Evolutionary conservation across 2,113 vertebrate species (phyloP).

Genomic region (Redunca redunca): DNA sequence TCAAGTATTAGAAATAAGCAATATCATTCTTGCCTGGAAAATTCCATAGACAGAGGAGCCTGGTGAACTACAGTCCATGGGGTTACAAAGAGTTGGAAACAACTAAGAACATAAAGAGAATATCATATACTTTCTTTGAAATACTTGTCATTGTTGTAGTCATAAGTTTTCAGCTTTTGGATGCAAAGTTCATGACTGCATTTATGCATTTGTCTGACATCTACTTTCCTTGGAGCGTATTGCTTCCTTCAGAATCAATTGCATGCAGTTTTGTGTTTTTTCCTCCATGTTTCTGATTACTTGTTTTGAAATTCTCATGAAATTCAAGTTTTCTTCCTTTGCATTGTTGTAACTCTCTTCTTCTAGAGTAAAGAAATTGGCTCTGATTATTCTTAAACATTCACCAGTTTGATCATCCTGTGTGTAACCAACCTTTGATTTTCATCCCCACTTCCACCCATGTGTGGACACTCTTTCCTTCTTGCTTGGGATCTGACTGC

Average conservation of each 20-base stretch:
- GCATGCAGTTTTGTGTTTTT: constrained; percentile 80
- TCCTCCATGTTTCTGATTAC: constrained; percentile 85
- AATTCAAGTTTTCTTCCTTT: background rate
- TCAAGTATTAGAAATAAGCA: background rate
- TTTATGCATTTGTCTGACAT: constrained; percentile 86
- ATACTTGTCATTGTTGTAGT: background rate
- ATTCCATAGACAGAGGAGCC: background rate
- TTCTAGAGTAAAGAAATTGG: background rate
- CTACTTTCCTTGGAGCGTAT: constrained; percentile 83
- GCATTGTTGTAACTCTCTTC: background rate
- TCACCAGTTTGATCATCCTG: background rate
- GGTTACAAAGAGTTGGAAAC: background rate
- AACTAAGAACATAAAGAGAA: background rate
- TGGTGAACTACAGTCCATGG: background rate
- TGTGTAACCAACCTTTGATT: background rate
- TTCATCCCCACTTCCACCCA: background rate
- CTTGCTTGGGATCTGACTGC: background rate
- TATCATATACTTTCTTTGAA: background rate
- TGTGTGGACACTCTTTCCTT: background rate
- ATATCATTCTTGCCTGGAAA: background rate
- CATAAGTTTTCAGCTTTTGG: constrained; percentile 85
- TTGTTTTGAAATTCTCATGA: constrained; percentile 88
- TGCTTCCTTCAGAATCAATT: constrained; percentile 86
- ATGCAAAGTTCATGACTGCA: constrained; percentile 88
- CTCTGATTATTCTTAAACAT: background rate